Evolutionary conservation across 2,888 invertebrate genomes (phyloP).

Genomic region (Ormyrus rosae): DNA sequence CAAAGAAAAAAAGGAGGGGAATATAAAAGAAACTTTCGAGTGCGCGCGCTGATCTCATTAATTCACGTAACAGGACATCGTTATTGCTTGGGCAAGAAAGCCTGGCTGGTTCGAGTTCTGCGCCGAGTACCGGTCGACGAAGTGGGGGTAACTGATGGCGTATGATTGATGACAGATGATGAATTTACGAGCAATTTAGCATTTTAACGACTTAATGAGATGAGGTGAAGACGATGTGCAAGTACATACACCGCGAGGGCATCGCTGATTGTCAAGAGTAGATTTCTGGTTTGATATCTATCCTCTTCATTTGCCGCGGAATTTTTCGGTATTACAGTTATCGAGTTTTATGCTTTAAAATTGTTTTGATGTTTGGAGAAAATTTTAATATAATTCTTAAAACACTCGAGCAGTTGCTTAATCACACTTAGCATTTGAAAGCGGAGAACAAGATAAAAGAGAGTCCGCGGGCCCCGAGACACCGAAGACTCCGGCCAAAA

Average conservation of each 20-base stretch:
- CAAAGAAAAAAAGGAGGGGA: neutral
- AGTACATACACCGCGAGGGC: neutral
- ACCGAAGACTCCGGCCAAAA: no score
- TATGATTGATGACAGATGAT: conserved; percentile 50
- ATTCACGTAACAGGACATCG: conserved; percentile 34
- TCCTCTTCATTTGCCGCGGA: neutral
- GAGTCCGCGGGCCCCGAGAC: no score
- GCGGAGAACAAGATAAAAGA: no score
- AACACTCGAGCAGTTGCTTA: no score
- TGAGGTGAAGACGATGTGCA: neutral
- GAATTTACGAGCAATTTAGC: conserved; percentile 52
- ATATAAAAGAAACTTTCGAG: conserved; percentile 14
- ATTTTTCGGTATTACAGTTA: neutral
- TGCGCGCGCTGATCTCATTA: conserved; percentile 27
- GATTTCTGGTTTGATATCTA: conserved; percentile 33
- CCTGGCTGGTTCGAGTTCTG: conserved; percentile 10
- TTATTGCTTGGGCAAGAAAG: conserved; percentile 17
- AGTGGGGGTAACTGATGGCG: conserved; percentile 19
- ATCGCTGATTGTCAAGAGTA: neutral
- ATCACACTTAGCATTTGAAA: no score
- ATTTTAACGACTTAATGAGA: conserved; percentile 52
- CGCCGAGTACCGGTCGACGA: neutral
- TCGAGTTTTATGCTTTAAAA: no score
- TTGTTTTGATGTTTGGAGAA: no score
- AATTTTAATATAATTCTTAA: no score